Evolutionary conservation across 30 jellyfish, hydroid and myxozoan species (phyloP), one percentile per base, ranked within the genome.

Genomic region (Mastigias papua): DNA sequence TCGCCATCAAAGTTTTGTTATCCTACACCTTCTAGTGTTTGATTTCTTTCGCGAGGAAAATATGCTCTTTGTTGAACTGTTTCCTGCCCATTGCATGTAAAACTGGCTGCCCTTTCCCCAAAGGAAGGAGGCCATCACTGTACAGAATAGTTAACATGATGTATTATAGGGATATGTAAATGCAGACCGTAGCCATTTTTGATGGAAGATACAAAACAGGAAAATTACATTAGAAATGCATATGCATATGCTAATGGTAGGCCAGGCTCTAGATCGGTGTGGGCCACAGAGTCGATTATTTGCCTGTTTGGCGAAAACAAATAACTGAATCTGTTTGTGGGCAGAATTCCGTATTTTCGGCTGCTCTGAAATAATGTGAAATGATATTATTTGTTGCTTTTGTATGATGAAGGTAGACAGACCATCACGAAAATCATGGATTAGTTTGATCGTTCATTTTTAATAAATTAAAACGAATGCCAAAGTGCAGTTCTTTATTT

Each of bases 81-180:
- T 60, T 80, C 90, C 90, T 80, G 90, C 73, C 63, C 31, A 62
- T 63, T 63, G 20, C n/a, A 63, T 63, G 15, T 22, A 63, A 25
- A 2, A 6, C 63, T 22, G 31, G 62, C 81, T 32, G 2, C 37
- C 21, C 81, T 73, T 80, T 80, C 62, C 90, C 81, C 72, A 25
- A 19, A 61, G 90, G 90, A 80, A 80, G 90, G 81, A 80, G 90
- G 81, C 72, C 27, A 66, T 80, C 72, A 62, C 25, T 23, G 57
- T n/a, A 61, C 30, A 50, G 27, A 23, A 72, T 35, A 27, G 81
- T 34, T 80, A 61, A 60, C 32, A 46, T 80, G 80, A 80, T 61
- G 35, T 48, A 69, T 60, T 30, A 30, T 62, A 13, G 7, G 28
- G 49, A 51, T 57, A 34, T 42, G 1, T 25, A 37, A 33, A 23